Evolutionary conservation across 2,797 vertebrate genomes (phyloP), one percentile per base, ranked within the genome.

Genomic region (Rachycentron canadum): DNA sequence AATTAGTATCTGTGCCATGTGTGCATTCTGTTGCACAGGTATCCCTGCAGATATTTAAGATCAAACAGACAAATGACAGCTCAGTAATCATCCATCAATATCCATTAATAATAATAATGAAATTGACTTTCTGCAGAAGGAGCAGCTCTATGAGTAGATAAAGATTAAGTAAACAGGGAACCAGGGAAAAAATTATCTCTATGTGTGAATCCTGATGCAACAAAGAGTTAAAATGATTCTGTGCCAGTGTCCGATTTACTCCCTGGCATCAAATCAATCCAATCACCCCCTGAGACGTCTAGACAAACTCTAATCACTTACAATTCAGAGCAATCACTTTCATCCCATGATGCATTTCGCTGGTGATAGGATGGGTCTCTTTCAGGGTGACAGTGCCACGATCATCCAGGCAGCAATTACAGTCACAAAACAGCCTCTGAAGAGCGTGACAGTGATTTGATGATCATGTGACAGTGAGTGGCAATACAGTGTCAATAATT

Each of bases 271-370:
- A 79, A 89, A 90, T 92, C 90, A 92, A 93, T 93, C 87, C 85
- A 88, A 88, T 92, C 88, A 86, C 83, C 84, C 81, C 75, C 81
- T 1, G 76, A 88, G 88, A 86, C 77, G 79, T 88, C 88, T 88
- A 90, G 89, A 89, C 92, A 89, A 91, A 89, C 85, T 86, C 86
- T 90, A 93, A 92, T 92, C 89, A 89, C 90, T 90, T 89, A 91
- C 88, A 87, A 87, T 87, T 91, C 88, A 76, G 83, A 88, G 91
- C 91, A 91, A 93, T 93, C 92, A 90, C 89, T 91, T 88, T 87
- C 87, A 68, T 89, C 86, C 89, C 86, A 70, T 85, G 90, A 93
- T 91, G 91, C 91, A 88, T 84, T 89, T 84, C 40, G 53, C 19
- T 13, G 71, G 81, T 84, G 86, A 88, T 79, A 69, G 84, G 83